Percentiles rank a stretch among this genome's conserved stretches.
Evolutionary conservation across 2,888 invertebrate species (phyloP).

Genomic region (Miltochrista miniata): DNA sequence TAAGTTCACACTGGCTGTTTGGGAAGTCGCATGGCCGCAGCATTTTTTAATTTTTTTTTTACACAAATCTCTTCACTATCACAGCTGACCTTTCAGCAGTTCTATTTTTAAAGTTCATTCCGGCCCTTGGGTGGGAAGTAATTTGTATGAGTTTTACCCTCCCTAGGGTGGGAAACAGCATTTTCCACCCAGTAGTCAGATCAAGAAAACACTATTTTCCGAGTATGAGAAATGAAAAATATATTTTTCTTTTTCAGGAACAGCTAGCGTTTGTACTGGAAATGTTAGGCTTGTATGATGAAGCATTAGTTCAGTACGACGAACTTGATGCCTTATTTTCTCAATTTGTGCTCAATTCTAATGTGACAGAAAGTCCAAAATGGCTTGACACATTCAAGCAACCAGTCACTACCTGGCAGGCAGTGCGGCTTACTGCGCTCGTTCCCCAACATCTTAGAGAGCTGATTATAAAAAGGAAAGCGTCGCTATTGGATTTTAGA

Average conservation of each 20-base stretch:
- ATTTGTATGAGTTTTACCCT: no score
- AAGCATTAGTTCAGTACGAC: constrained; percentile 98
- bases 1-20: no score
- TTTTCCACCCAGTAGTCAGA: no score
- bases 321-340: constrained; percentile 98
- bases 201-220: no score
- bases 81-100: no score
- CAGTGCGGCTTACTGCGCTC: constrained; percentile 87
- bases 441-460: constrained; percentile 83
- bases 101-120: no score
- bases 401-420: constrained; percentile 92
- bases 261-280: constrained; percentile 97
- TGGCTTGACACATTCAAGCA: constrained; percentile 93
- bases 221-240: no score
- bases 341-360: constrained; percentile 97
- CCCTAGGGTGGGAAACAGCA: no score
- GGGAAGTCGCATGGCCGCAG: no score
- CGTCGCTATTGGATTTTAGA: constrained; percentile 93
- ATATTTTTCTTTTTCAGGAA: constrained; percentile 85
- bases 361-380: constrained; percentile 92
- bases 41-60: no score
- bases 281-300: constrained; percentile 96
- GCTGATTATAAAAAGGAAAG: constrained; percentile 76
- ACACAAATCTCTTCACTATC: no score
- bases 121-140: no score